Evolutionary conservation across 2,797 vertebrate genomes (phyloP).

Genomic region (Thamnophis elegans): DNA sequence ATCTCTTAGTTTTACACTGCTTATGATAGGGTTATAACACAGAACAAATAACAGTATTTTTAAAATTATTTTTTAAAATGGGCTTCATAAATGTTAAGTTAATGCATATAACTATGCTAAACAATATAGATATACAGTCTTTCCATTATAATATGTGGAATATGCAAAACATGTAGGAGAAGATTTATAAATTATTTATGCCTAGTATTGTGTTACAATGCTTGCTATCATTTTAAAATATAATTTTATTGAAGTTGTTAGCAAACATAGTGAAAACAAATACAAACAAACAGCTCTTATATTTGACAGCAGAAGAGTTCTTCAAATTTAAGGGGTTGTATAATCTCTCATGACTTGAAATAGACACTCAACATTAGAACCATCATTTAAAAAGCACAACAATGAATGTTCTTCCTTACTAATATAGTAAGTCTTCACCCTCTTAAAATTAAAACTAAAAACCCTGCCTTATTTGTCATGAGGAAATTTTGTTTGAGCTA

Average conservation of each 20-base stretch:
- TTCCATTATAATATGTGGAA: background rate
- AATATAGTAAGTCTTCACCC: background rate
- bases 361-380: background rate
- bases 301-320: background rate
- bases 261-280: background rate
- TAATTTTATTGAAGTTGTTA: background rate
- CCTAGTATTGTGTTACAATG: background rate
- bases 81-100: background rate
- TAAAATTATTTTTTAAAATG: background rate
- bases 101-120: background rate
- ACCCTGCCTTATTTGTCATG: background rate
- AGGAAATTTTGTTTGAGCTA: background rate
- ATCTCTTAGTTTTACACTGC: background rate
- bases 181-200: background rate
- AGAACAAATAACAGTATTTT: background rate
- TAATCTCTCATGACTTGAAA: background rate
- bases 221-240: background rate
- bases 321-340: background rate
- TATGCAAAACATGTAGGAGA: accelerated
- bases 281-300: background rate
- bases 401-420: background rate
- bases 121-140: background rate
- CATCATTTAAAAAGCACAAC: background rate
- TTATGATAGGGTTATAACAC: background rate
- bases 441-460: background rate